Conservation (phyloP, 2,113 vertebrate species). For the Hemiscyllium ocellatum region DNA sequence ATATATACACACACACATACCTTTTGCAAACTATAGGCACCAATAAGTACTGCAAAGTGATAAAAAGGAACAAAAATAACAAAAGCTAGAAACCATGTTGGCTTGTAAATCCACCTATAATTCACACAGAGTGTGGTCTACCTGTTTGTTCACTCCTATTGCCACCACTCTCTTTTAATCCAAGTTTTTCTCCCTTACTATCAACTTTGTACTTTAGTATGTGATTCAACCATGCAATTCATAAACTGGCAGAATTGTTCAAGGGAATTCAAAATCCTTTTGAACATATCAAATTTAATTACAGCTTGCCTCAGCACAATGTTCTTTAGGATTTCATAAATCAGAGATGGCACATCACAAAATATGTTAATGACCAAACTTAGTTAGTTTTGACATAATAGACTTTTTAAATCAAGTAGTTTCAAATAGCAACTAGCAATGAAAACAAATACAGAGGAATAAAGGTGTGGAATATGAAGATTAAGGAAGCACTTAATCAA, state of each 20-base stretch:
- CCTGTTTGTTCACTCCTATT: background rate
- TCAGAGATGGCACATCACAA: background rate
- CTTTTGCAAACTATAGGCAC: background rate
- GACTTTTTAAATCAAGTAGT: background rate
- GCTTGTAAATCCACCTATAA: background rate
- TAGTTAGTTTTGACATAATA: background rate
- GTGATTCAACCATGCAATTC: background rate
- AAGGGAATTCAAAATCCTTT: slow-evolving; percentile 21
- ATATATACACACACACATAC: too few relatives aligned
- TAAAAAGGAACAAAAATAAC: background rate
- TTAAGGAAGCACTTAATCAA: background rate
- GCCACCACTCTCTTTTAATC: background rate
- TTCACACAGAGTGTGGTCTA: background rate
- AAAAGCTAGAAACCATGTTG: background rate
- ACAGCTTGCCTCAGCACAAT: background rate
- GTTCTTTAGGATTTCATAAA: background rate
- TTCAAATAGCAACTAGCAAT: background rate
- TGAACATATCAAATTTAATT: background rate
- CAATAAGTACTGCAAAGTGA: background rate
- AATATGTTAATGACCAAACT: background rate
- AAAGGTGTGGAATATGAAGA: background rate
- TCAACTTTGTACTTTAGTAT: background rate
- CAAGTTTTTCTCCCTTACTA: background rate
- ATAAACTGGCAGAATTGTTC: background rate
- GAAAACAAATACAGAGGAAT: background rate